These are phyloP conservation scores for Hoplodrina blanda DNA, from an alignment of 2,888 invertebrate genomes.

Conservation along the genomic window DNA sequence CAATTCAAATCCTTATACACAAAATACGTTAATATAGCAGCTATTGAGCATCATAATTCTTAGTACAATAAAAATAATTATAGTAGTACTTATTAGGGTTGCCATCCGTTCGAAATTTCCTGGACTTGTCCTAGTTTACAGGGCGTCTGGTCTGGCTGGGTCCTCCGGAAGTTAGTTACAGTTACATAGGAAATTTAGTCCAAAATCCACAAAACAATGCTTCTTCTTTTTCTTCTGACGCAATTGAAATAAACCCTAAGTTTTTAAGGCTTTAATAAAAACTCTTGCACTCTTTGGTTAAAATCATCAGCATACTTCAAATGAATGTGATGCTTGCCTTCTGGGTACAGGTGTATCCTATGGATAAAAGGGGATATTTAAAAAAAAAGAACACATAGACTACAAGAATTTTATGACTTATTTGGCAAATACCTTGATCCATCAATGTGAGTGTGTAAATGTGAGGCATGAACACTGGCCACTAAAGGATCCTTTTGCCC, in stretches of 20 bases:
- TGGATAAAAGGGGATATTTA: slow-evolving; percentile 67
- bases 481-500: slow-evolving; percentile 96
- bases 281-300: slow-evolving; percentile 93
- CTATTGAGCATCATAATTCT: too few species aligned
- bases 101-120: too few species aligned
- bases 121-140: too few species aligned
- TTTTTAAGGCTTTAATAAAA: slow-evolving; percentile 85
- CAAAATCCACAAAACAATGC: too few species aligned
- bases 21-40: neutral
- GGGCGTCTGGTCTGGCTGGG: too few species aligned
- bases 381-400: neutral
- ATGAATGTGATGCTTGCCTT: slow-evolving; percentile 97
- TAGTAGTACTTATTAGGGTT: too few species aligned
- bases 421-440: slow-evolving; percentile 90
- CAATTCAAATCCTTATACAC: neutral
- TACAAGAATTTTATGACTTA: neutral
- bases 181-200: too few species aligned
- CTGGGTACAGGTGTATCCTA: slow-evolving; percentile 94
- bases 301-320: slow-evolving; percentile 95
- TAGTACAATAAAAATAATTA: too few species aligned
- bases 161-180: too few species aligned
- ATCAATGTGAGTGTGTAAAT: slow-evolving; percentile 92
- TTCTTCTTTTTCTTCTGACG: too few species aligned
- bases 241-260: neutral
- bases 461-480: slow-evolving; percentile 93